Conservation (phyloP, 2,113 vertebrate genomes). For the Myxocyprinus asiaticus region DNA sequence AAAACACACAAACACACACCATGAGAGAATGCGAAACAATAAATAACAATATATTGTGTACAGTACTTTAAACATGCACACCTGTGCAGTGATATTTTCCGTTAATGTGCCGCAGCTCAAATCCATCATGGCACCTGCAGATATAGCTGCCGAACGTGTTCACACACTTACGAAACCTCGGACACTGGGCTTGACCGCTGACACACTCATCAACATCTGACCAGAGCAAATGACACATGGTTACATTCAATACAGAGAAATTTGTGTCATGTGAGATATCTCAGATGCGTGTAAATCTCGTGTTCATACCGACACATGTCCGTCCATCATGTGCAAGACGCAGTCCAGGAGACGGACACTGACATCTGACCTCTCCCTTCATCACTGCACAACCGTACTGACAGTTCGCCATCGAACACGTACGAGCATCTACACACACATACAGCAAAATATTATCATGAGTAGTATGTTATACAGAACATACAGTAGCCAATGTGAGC, state of each 20-base stretch:
- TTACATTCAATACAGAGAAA: neutral
- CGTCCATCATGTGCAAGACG: constrained; percentile 84
- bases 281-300: neutral
- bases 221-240: neutral
- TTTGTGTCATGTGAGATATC: no score
- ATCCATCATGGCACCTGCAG: constrained; percentile 90
- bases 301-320: constrained; percentile 84
- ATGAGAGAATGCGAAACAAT: neutral
- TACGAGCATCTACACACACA: constrained; percentile 72
- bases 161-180: constrained; percentile 83
- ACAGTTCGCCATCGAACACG: constrained; percentile 91
- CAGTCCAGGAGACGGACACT: constrained; percentile 89
- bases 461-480: no score
- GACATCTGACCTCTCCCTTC: constrained; percentile 85
- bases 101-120: constrained; percentile 82
- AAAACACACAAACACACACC: constrained; percentile 78
- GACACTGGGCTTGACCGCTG: constrained; percentile 77
- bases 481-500: no score
- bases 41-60: neutral
- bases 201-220: constrained; percentile 90
- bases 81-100: constrained; percentile 89
- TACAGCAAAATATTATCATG: neutral
- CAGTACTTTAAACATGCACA: constrained; percentile 58
- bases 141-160: constrained; percentile 94
- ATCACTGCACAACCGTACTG: constrained; percentile 91